phyloP scores from a whole-genome alignment of 2,797 vertebrate species.

The Crocodylus rhombifer region DNA sequence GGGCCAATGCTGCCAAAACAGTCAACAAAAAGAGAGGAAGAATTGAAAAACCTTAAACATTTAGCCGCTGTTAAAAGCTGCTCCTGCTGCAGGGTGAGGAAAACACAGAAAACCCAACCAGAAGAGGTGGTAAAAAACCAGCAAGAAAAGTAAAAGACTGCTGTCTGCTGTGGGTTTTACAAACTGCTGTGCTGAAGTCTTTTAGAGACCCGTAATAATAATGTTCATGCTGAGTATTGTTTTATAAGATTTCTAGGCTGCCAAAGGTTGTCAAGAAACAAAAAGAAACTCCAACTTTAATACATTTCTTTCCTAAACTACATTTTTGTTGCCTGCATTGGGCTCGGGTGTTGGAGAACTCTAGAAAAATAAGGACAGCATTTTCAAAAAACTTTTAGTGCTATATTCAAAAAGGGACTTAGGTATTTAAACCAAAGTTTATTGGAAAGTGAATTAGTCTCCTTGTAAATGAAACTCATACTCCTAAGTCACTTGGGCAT shows the following conservation, averaged over 20 bases:
- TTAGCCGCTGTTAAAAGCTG: constrained; percentile 21
- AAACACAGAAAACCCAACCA: constrained; percentile 16
- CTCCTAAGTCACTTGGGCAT: constrained; percentile 1
- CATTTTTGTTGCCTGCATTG: constrained; percentile 5
- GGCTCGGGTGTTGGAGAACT: neutral
- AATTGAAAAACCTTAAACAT: constrained; percentile 61
- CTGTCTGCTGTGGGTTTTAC: constrained; percentile 16
- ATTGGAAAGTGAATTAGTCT: neutral
- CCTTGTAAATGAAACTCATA: neutral
- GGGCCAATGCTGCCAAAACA: constrained; percentile 45
- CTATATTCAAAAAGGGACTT: neutral
- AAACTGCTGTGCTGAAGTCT: neutral
- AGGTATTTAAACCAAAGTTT: neutral
- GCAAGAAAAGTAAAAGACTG: neutral
- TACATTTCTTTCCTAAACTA: neutral
- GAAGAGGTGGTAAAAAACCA: constrained; percentile 1
- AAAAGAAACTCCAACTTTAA: neutral
- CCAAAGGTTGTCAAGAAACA: neutral
- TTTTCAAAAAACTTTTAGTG: neutral
- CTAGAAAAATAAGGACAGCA: neutral
- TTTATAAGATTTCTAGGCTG: neutral
- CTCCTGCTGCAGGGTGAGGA: constrained; percentile 29
- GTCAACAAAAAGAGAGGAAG: constrained; percentile 64
- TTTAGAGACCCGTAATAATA: neutral
- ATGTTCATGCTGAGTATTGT: neutral